Evolutionary conservation across 2,888 invertebrate species (phyloP).

Genomic region (Nymphalis polychloros): DNA sequence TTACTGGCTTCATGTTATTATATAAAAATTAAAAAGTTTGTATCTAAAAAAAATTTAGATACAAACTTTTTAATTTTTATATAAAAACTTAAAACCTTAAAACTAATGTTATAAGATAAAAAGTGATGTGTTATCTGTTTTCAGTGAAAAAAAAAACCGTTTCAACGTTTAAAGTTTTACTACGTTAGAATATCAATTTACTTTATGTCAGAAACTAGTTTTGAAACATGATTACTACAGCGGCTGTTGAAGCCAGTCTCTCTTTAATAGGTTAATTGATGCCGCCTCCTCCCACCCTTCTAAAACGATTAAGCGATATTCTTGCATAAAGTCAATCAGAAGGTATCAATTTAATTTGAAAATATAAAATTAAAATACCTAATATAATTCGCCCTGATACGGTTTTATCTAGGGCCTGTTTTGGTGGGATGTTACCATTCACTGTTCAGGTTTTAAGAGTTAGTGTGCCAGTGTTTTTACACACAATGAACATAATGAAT

Average conservation of each 20-base stretch:
- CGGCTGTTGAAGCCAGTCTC: conserved; percentile 8
- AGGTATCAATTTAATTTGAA: background rate
- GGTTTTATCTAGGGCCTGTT: too few relatives aligned
- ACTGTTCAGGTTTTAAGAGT: too few relatives aligned
- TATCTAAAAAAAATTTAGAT: too few relatives aligned
- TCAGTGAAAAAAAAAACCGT: background rate
- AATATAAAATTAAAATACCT: background rate
- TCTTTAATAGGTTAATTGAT: conserved; percentile 18
- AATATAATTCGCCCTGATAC: too few relatives aligned
- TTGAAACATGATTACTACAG: conserved; percentile 11
- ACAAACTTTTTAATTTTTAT: too few relatives aligned
- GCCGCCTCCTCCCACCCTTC: background rate
- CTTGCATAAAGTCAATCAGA: conserved; percentile 5
- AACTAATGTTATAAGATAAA: background rate
- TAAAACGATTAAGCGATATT: conserved; percentile 10
- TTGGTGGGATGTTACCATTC: too few relatives aligned
- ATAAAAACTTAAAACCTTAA: too few relatives aligned
- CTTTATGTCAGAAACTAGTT: conserved; percentile 15
- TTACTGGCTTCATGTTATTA: too few relatives aligned
- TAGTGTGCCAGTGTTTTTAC: too few relatives aligned
- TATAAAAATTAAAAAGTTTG: too few relatives aligned
- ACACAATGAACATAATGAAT: too few relatives aligned
- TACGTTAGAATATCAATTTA: conserved; percentile 4
- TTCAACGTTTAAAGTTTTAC: background rate
- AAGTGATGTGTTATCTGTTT: background rate